Base-by-base conservation (phyloP, 1,140 invertebrate genomes). In the Drosophila tsacasi region DNA sequence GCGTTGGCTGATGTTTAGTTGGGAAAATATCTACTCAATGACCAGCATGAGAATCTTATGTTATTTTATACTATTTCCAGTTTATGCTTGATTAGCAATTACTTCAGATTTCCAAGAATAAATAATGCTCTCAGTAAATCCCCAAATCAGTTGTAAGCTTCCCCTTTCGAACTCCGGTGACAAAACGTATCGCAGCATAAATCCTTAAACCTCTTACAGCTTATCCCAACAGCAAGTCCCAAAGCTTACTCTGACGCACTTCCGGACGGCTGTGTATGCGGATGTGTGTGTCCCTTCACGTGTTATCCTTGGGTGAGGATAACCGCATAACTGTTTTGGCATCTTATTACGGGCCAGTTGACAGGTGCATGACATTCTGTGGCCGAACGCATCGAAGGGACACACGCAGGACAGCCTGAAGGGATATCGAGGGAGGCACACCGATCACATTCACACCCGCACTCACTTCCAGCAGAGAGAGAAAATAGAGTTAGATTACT, bases 301-400 rank as follows among this genome's bases (percentile, higher is more conserved):
- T 86, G 83, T 87, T 87, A 89, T 87, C 84, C 84, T 64, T 59
- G 58, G 60, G 39, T 54, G 47, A 40, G 66, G 80, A 55, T 78
- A 80, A 83, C 84, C 84, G 77, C 84, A 87, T 82, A 87, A 87
- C 84, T 87, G 84, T 89, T 87, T 90, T 90, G 85, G 84, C 84
- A 89, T 89, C 84, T 89, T 89, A 90, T 89, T 89, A 89, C 79
- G 81, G 78, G 30, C 85, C 78, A 80, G 78, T 71, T 90, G 84
- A 90, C 84, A 89, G 84, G 77, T 89, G 84, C 81, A 90, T 90
- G 85, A 89, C 84, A 83, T 89, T 87, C 79, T 89, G 84, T 79
- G 85, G 84, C 71, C 76, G 74, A 86, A 83, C 84, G 73, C 84
- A 87, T 72, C 68, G 66, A 69, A 59, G 25, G 47, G 58, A 57